Conservation (phyloP, 2,888 invertebrate genomes). For the Sphaerophoria taeniata region DNA sequence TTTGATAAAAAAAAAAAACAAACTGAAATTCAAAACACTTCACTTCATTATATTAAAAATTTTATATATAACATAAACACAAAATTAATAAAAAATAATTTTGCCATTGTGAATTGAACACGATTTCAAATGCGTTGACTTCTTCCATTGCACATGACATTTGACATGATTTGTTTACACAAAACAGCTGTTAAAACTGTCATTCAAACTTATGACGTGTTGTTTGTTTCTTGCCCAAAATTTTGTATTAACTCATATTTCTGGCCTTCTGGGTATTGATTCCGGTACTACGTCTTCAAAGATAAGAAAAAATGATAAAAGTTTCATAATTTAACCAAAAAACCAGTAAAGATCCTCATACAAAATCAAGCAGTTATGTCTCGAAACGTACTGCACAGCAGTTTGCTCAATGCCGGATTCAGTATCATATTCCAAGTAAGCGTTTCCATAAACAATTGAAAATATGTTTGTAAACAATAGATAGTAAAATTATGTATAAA, state of each 20-base stretch:
- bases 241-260: slow-evolving; percentile 10
- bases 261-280: slow-evolving; percentile 48
- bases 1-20: no score
- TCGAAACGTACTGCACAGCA: slow-evolving; percentile 82
- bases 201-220: slow-evolving; percentile 58
- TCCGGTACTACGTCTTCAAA: slow-evolving; percentile 19
- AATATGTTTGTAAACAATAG: background rate
- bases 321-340: slow-evolving; percentile 7
- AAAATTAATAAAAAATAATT: background rate
- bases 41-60: no score
- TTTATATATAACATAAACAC: no score
- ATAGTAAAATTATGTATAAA: background rate
- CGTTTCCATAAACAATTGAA: no score
- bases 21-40: no score
- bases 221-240: slow-evolving; percentile 18
- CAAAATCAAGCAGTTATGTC: slow-evolving; percentile 76
- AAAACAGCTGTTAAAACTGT: slow-evolving; percentile 40
- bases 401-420: slow-evolving; percentile 81
- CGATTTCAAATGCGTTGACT: background rate
- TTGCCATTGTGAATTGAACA: background rate
- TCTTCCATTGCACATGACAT: background rate
- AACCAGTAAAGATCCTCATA: background rate
- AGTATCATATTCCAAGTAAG: slow-evolving; percentile 82
- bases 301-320: slow-evolving; percentile 45
- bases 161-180: slow-evolving; percentile 47